These are phyloP conservation scores for Scotopteryx bipunctaria DNA, from an alignment of 2,888 invertebrate genomes.

Conservation along the genomic window DNA sequence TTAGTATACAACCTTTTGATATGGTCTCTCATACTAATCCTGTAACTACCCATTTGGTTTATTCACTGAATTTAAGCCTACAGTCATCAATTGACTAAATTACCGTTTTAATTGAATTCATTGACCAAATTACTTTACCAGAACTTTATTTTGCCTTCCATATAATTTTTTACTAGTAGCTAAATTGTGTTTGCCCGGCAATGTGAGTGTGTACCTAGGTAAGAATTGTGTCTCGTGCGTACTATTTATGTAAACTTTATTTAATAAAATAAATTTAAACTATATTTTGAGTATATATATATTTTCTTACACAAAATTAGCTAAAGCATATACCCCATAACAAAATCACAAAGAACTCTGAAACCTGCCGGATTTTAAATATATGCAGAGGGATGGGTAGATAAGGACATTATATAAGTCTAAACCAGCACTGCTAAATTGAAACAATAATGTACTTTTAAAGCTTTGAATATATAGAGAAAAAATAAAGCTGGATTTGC, in stretches of 20 bases:
- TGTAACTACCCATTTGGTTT: slow-evolving; percentile 23
- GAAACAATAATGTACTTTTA: background rate
- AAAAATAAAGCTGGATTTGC: background rate
- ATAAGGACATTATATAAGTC: background rate
- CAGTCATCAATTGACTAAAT: slow-evolving; percentile 49
- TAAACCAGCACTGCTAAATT: background rate
- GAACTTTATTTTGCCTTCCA: slow-evolving; percentile 7
- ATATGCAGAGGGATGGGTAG: background rate
- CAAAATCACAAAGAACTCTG: too few relatives aligned
- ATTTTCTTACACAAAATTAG: too few relatives aligned
- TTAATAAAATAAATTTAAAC: background rate
- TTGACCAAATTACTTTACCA: slow-evolving; percentile 39
- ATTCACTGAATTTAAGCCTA: slow-evolving; percentile 41
- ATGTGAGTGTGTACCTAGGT: background rate
- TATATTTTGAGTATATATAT: too few relatives aligned
- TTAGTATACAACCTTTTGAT: background rate
- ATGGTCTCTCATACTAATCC: background rate
- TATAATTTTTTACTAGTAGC: background rate
- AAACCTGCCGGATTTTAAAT: background rate
- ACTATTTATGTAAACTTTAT: background rate
- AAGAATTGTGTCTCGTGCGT: background rate
- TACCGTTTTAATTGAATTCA: slow-evolving; percentile 64
- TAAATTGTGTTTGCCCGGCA: background rate
- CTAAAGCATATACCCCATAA: too few relatives aligned
- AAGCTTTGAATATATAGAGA: background rate